Percentiles rank a stretch among this genome's conserved stretches.
phyloP scores from a whole-genome alignment of 2,113 vertebrate species.

The Crypturellus undulatus region DNA sequence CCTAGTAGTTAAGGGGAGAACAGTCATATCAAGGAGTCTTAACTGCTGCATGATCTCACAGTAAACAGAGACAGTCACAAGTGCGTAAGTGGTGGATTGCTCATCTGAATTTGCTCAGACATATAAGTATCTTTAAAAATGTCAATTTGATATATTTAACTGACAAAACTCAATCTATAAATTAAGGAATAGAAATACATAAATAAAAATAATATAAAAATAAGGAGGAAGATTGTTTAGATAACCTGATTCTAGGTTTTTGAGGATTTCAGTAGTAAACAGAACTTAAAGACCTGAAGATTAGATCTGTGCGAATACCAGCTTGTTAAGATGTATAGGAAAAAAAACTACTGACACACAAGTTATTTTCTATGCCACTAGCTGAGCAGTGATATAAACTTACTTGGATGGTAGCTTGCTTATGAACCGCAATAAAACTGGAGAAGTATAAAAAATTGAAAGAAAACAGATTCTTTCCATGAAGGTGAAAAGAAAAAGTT shows the following conservation, averaged over 20 bases:
- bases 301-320: not conserved
- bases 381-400: not conserved
- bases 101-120: constrained; percentile 9
- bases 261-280: not conserved
- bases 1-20: not conserved
- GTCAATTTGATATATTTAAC: not conserved
- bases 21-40: not conserved
- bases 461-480: not conserved
- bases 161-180: constrained; percentile 1
- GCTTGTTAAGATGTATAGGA: not conserved
- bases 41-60: not conserved
- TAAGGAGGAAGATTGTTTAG: not conserved
- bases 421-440: not conserved
- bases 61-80: not conserved
- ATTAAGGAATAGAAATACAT: not conserved
- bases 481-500: not conserved
- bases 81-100: not conserved
- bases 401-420: not conserved
- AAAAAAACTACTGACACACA: not conserved
- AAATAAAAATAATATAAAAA: not conserved
- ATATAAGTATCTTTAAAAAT: not conserved
- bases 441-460: not conserved
- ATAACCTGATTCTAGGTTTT: not conserved
- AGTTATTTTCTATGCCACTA: not conserved
- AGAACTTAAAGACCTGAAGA: not conserved